Evolutionary conservation across 2,888 invertebrate species (phyloP).

Genomic region (Trachelus troglodyta): DNA sequence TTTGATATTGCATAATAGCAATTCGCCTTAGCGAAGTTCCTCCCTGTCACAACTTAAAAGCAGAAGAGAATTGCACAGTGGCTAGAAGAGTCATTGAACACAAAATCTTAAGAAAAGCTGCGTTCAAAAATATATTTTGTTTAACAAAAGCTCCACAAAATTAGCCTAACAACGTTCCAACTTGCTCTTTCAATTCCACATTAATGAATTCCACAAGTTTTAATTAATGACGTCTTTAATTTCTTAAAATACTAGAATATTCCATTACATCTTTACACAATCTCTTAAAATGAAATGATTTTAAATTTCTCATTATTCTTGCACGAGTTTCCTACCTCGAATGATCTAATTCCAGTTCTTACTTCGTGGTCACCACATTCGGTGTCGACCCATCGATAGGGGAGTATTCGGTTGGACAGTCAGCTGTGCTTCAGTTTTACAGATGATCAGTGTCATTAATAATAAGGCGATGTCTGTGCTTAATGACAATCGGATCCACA

Average conservation of each 20-base stretch:
- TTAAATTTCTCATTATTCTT: background rate
- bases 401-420: background rate
- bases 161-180: background rate
- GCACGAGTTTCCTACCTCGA: background rate
- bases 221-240: background rate
- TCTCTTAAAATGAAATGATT: background rate
- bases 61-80: background rate
- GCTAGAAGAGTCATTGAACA: background rate
- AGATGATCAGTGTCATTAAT: background rate
- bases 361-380: background rate
- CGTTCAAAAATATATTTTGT: background rate
- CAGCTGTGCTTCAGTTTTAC: background rate
- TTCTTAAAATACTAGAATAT: background rate
- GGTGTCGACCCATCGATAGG: background rate
- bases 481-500: background rate
- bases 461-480: background rate
- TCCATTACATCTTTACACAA: background rate
- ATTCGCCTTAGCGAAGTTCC: background rate
- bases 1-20: constrained; percentile 4
- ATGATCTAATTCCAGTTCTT: background rate
- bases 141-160: background rate
- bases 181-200: background rate
- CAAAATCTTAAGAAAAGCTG: background rate
- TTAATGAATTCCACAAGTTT: background rate
- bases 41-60: background rate